Base-by-base conservation (phyloP, 2,113 vertebrate species). In the Pachycephala philippinensis region DNA sequence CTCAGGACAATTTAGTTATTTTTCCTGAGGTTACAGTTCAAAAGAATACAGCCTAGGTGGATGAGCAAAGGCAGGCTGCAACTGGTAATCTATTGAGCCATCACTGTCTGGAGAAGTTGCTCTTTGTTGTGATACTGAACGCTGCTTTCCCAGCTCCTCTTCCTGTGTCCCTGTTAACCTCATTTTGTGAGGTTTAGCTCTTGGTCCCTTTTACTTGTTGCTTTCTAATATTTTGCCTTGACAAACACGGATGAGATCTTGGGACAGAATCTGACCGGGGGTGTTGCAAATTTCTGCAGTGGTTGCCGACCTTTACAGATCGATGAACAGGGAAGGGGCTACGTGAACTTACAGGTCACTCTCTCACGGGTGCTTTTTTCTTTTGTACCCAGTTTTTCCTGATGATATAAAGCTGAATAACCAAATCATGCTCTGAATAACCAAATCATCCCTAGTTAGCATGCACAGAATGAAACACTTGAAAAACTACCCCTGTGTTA, bases 91-190 rank as follows among this genome's bases (percentile, higher is more conserved):
- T 87, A 26, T 95, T 90, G 68, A 94, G 57, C 92, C 70, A 92
- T 88, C 88, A 6, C 40, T 57, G 68, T 96, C 60, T 49, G 56
- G 63, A 87, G 90, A 96, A 96, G 92, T 92, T 88, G 9, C 44
- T 96, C 96, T 97, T 97, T 98, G 96, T 97, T 94, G 92, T 59
- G 39, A 68, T 89, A 78, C 56, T 96, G 93, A 97, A 27, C 0
- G 0, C 97, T 94, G 81, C 92, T 97, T 97, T 84, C 94, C 94
- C 28, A 5, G 28, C 75, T 89, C 23, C 63, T 64, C 50, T 77
- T 75, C 52, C 23, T 22, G 3, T 68, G 52, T 71, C 97, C 16
- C 54, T 92, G 64, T 77, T 94, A 88, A 92, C 87, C 87, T 90
- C 93, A 71, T 87, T 87, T 56, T 72, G 45, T 19, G 56, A 81